Base-by-base conservation (phyloP, 2,113 vertebrate species). In the Triplophysa tibetana region DNA sequence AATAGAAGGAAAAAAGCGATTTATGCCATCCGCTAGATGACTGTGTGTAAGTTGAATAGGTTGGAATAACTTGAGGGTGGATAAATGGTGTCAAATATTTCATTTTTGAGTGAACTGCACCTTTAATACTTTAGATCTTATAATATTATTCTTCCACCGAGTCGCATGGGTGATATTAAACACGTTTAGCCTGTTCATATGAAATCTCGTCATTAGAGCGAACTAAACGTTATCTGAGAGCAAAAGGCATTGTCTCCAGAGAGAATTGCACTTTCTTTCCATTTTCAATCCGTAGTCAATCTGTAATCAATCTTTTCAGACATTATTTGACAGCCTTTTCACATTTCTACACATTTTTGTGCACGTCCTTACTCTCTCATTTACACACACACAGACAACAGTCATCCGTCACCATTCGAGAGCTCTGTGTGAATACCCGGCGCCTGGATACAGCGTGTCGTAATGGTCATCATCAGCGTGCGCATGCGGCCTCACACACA, bases 241-340 rank as follows among this genome's bases (percentile, higher is more conserved):
- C n/a, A 62, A 70, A 75, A 66, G 24, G 33, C 50, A 23, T 80
- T 17, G 5, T 66, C 58, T 70, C 45, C 70, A 19, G 19, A 61
- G 38, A 60, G 75, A 78, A 78, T 66, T 81, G 79, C 75, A 68
- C 69, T 58, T 70, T 64, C 65, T 81, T 81, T 81, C 72, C 65
- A 64, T 75, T 81, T 84, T 52, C 75, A 84, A 93, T 92, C 94
- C 89, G 89, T 89, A 88, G 93, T 84, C 75, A 81, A 93, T 93
- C 94, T 87, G 89, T 89, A 88, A 94, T 82, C 72, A 63, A 93
- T 94, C 67, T 77, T 80, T 65, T 80, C 82, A 70, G 56, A 43
- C 56, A 38, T 75, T 62, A 58, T 75, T 75, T 75, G 72, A 75
- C 72, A 75, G 72, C 14, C 54, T 92, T 86, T 92, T 89, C 92